A percentile compares a stretch with the other conserved stretches of the same genome.
Conservation (phyloP, 2,888 invertebrate species). For the Barypeithes pellucidus region DNA sequence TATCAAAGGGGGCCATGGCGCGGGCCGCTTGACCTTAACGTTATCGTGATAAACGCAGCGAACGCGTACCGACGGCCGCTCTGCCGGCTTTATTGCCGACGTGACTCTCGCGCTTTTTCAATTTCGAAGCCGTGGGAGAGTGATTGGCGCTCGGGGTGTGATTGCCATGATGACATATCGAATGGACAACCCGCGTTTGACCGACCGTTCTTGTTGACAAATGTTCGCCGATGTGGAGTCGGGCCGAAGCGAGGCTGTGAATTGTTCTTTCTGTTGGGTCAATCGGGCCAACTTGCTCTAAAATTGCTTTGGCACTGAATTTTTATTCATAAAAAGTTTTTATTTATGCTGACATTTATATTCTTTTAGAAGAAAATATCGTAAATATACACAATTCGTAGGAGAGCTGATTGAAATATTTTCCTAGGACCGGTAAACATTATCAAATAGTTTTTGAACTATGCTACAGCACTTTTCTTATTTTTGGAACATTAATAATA, state of each 20-base stretch:
- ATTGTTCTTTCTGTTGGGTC: conserved; percentile 49
- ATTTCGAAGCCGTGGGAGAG: conserved; percentile 69
- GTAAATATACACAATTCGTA: conserved; percentile 7
- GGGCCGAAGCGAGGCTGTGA: conserved; percentile 39
- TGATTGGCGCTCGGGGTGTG: conserved; percentile 72
- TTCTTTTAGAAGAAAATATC: conserved; percentile 12
- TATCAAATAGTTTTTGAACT: too few relatives aligned
- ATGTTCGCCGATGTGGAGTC: conserved; percentile 63
- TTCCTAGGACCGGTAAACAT: not conserved
- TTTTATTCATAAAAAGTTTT: conserved; percentile 33
- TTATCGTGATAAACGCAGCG: conserved; percentile 70
- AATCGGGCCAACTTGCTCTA: conserved; percentile 35
- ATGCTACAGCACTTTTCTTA: too few relatives aligned
- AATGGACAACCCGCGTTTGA: conserved; percentile 66
- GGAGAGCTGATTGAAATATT: not conserved
- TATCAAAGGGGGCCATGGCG: conserved; percentile 54
- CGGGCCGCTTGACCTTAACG: conserved; percentile 63
- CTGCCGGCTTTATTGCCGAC: conserved; percentile 71
- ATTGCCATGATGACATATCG: conserved; percentile 72
- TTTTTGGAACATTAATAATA: too few relatives aligned
- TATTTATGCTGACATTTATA: conserved; percentile 25
- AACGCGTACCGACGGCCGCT: conserved; percentile 67
- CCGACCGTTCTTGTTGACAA: conserved; percentile 66
- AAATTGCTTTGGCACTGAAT: conserved; percentile 36
- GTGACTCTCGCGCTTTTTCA: conserved; percentile 72